Conservation (phyloP, 2,797 vertebrate genomes). For the Momotus momota region DNA sequence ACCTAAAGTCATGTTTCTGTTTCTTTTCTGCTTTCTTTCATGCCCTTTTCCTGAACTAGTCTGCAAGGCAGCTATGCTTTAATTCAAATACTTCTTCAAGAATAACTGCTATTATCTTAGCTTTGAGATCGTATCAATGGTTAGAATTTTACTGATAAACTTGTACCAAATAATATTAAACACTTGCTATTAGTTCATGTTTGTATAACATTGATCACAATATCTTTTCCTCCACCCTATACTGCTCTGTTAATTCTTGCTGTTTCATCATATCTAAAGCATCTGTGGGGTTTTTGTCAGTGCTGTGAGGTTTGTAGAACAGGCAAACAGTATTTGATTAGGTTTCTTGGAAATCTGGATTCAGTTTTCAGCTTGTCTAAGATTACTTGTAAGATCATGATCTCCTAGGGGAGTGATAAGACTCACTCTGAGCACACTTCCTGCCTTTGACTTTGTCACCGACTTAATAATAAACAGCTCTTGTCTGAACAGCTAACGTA, state of each 20-base stretch:
- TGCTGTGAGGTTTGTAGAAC: background rate
- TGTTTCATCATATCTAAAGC: background rate
- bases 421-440: background rate
- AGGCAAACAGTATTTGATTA: slow-evolving; percentile 15
- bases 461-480: background rate
- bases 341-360: slow-evolving; percentile 39
- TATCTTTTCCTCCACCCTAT: background rate
- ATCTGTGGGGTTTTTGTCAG: background rate
- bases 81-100: background rate
- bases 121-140: background rate
- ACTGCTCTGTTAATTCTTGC: background rate
- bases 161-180: background rate
- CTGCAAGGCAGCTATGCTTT: background rate
- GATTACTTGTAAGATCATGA: background rate
- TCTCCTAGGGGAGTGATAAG: slow-evolving; percentile 1
- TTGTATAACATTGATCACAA: background rate
- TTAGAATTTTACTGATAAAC: background rate
- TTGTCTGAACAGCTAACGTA: background rate
- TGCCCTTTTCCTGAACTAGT: background rate
- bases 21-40: background rate
- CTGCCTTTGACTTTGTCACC: background rate
- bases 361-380: background rate
- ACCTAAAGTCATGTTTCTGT: background rate
- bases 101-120: background rate
- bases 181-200: background rate